Evolutionary conservation across 2,113 vertebrate genomes (phyloP), one percentile per base, ranked within the genome.

Genomic region (Oncorhynchus clarkii): DNA sequence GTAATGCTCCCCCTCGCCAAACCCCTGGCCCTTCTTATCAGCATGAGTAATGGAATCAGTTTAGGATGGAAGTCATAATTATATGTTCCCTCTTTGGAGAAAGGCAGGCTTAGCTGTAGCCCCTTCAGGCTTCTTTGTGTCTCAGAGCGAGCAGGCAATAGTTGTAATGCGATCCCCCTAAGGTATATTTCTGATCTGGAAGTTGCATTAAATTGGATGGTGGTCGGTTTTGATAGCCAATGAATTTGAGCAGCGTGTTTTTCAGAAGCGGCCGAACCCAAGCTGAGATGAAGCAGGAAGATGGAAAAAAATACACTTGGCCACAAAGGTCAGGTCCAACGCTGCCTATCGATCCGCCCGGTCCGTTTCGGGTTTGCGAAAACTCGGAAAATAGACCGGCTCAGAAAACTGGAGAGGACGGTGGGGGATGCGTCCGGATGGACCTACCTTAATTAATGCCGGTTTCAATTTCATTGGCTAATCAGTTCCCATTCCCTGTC

Each of bases 151-250:
- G 7, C 49, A 70, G 80, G 49, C 45, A 70, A 60, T 70, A 77
- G 75, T 48, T 76, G 85, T 79, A 85, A 85, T 75, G 9, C 31
- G 48, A 83, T 80, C 80, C 73, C 81, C 77, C 80, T 1, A 62
- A 82, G 86, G 85, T 81, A 77, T 83, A 34, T 69, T 83, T 83
- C 78, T 76, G 84, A 86, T 86, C 73, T 78, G 77, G 73, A 77
- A 80, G 76, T 76, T 80, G 77, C 65, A 68, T 83, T 80, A 71
- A 86, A 80, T 84, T 75, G 79, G 78, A 12, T 60, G 16, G 51
- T 67, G 76, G 60, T 68, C 60, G 75, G 79, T 82, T 75, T 66
- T 66, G 81, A 74, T 78, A 79, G 68, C 60, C 74, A 80, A 85
- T 81, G 71, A 84, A 83, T 71, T 48, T 22, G 59, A 82, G 80